phyloP scores from a whole-genome alignment of 2,797 vertebrate genomes.

The Anguilla marmorata region DNA sequence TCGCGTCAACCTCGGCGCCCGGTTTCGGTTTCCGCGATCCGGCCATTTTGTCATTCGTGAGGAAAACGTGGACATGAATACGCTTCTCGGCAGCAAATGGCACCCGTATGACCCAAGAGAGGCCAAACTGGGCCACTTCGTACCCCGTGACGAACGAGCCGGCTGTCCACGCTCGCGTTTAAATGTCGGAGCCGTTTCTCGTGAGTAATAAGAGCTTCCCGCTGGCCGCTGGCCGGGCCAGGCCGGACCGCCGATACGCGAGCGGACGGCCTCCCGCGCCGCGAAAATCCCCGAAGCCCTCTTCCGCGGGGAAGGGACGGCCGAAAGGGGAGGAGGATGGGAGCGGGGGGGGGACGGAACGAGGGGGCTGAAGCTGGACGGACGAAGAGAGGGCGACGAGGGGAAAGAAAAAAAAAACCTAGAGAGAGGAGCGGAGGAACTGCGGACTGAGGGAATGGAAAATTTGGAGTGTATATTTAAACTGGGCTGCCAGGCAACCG shows the following conservation, averaged over 20 bases:
- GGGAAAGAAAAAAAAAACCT: background rate
- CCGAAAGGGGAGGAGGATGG: conserved; percentile 48
- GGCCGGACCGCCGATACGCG: background rate
- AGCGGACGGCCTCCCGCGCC: conserved; percentile 56
- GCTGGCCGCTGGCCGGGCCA: background rate
- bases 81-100: background rate
- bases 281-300: conserved; percentile 65
- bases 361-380: conserved; percentile 33
- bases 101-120: background rate
- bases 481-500: conserved; percentile 69
- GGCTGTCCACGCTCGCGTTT: background rate
- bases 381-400: conserved; percentile 28
- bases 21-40: background rate
- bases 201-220: background rate
- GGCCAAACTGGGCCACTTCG: background rate
- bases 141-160: background rate
- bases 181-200: background rate
- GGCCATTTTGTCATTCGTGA: background rate
- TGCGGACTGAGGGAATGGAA: conserved; percentile 74
- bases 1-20: background rate
- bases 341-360: conserved; percentile 28
- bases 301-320: conserved; percentile 62
- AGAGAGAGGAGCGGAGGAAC: conserved; percentile 37
- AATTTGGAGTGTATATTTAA: conserved; percentile 80
- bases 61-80: background rate